Evolutionary conservation across 2,113 vertebrate species (phyloP).

Genomic region (Falcunculus frontatus): DNA sequence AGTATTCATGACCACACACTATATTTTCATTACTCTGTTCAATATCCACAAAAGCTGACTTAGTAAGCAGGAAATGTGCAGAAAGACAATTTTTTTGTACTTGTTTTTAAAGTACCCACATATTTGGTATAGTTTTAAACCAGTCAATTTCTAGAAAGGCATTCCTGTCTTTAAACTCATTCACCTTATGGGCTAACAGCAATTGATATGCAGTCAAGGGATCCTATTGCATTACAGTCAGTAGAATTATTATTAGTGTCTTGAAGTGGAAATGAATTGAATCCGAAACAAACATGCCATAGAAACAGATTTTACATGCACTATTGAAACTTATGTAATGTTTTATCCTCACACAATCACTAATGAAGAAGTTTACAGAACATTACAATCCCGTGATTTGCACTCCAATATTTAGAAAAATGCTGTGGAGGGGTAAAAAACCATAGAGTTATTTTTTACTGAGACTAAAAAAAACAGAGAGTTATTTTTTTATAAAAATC

Average conservation of each 20-base stretch:
- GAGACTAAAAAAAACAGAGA: background rate
- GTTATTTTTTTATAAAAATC: conserved; percentile 1
- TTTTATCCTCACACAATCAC: background rate
- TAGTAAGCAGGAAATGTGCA: background rate
- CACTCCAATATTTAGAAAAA: background rate
- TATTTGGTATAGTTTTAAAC: background rate
- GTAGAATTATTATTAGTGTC: background rate
- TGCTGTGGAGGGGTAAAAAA: background rate
- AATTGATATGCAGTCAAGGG: background rate
- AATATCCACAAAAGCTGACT: background rate
- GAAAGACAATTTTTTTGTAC: background rate
- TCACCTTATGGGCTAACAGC: background rate
- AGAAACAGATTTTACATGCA: background rate
- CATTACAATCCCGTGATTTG: background rate
- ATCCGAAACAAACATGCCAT: background rate
- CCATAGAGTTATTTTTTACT: background rate
- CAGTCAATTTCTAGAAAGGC: background rate
- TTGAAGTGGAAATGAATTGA: background rate
- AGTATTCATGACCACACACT: background rate
- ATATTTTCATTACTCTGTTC: background rate
- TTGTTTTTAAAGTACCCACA: background rate
- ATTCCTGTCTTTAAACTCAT: background rate
- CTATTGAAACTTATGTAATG: background rate
- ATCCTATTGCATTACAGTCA: background rate
- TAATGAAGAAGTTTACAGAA: background rate